A percentile compares a stretch with the other conserved stretches of the same genome.
phyloP scores from a whole-genome alignment of 1,140 invertebrate species.

The Pseudomyrmex concolor region DNA sequence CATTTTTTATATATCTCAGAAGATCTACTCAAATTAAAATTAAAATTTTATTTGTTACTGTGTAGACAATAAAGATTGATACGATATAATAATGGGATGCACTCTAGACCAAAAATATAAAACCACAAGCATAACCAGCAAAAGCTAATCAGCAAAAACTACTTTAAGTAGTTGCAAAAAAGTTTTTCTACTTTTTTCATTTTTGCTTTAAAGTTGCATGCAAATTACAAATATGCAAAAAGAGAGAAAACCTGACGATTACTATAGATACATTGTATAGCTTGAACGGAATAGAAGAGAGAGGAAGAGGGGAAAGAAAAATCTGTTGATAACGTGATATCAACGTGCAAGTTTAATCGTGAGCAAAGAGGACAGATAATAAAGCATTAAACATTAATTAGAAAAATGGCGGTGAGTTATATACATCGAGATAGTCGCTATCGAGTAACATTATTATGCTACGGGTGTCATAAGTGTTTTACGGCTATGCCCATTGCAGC shows the following conservation, averaged over 20 bases:
- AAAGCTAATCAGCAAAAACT: too few relatives aligned
- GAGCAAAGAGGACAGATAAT: slow-evolving; percentile 71
- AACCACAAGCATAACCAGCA: too few relatives aligned
- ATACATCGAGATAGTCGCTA: slow-evolving; percentile 73
- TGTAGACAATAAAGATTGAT: too few relatives aligned
- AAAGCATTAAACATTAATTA: slow-evolving; percentile 77
- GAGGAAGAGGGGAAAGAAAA: not conserved
- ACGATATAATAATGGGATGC: too few relatives aligned
- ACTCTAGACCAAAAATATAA: too few relatives aligned
- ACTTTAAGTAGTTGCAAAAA: too few relatives aligned
- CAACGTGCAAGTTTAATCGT: slow-evolving; percentile 52
- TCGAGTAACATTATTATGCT: slow-evolving; percentile 75
- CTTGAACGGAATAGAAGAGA: not conserved
- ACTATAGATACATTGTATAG: not conserved
- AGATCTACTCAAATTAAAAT: too few relatives aligned
- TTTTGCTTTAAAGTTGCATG: not conserved
- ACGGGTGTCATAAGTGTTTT: slow-evolving; percentile 77
- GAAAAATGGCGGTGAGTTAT: slow-evolving; percentile 74
- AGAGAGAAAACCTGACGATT: not conserved
- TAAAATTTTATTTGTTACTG: too few relatives aligned
- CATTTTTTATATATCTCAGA: too few relatives aligned
- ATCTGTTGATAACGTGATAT: slow-evolving; percentile 49
- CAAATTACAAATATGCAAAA: not conserved
- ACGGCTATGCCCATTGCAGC: slow-evolving; percentile 67
- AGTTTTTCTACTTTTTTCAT: not conserved